Evolutionary conservation across 2,113 vertebrate genomes (phyloP), one percentile per base, ranked within the genome.

Genomic region (Heloderma charlesbogerti): DNA sequence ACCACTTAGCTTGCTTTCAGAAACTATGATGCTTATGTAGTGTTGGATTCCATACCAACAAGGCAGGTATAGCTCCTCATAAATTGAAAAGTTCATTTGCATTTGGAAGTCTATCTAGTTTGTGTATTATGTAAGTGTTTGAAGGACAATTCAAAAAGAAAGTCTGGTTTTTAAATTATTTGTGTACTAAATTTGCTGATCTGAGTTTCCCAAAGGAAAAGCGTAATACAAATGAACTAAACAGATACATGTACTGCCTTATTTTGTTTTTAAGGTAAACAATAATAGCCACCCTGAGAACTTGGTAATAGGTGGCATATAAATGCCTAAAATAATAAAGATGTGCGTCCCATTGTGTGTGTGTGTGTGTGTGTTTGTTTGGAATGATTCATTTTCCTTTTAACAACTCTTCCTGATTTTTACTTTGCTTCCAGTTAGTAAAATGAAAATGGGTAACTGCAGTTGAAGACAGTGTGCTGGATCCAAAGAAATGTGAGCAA

Each of bases 31-130:
- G 60, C 78, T 69, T 6, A 9, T 29, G 1, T 48, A 69, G 34
- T 0, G 0, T 43, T 92, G 77, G 63, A 34, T 66, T 63, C 40
- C 29, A 2, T 90, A 31, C 57, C 12, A 90, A 9, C 20, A 79
- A 6, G 80, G n/a, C 3, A 22, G 8, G 78, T 75, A 0, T 79
- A 80, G 48, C 27, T 87, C 88, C 31, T 20, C 31, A 48, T 86
- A 88, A 85, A 89, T 6, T 88, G 9, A 16, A 27, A 80, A 29
- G 22, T 87, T 93, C 0, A 82, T 51, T 93, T 93, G 37, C 86
- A 81, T 92, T 91, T 67, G 43, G 88, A 67, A 57, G 6, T 3
- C 34, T 10, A 43, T 72, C 18, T 91, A 34, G 9, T 93, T 90
- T 71, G 40, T 63, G 66, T 2, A 75, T 87, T 54, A 74, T 25